Evolutionary conservation across 2,797 vertebrate species (phyloP).

Genomic region (Sylvia borin): DNA sequence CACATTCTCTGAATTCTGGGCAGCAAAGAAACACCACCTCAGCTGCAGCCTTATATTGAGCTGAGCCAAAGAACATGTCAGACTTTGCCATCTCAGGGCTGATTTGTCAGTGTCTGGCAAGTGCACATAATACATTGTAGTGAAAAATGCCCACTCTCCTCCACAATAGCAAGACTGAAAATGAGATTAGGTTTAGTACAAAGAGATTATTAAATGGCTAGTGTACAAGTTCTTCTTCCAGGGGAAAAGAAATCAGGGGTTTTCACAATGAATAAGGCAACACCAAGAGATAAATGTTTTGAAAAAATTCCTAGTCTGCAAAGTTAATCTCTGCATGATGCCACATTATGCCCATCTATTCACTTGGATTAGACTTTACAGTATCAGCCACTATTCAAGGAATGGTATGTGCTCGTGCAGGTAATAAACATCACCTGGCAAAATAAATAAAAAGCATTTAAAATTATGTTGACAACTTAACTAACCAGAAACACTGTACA

Average conservation of each 20-base stretch:
- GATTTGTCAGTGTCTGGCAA: neutral
- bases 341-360: neutral
- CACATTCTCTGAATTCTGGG: neutral
- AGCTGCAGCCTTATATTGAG: neutral
- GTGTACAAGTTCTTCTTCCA: fast-evolving
- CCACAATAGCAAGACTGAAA: neutral
- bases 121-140: fast-evolving
- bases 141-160: neutral
- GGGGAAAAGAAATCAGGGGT: neutral
- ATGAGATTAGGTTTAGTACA: neutral
- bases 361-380: neutral
- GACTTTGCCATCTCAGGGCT: neutral
- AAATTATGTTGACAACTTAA: neutral
- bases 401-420: neutral
- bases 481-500: neutral
- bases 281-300: neutral
- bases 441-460: neutral
- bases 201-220: neutral
- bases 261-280: neutral
- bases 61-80: neutral
- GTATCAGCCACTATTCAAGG: neutral
- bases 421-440: neutral
- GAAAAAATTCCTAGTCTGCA: neutral
- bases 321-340: neutral
- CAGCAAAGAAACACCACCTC: neutral